Conservation (phyloP, 2,797 vertebrate genomes). For the Dipus sagitta region DNA sequence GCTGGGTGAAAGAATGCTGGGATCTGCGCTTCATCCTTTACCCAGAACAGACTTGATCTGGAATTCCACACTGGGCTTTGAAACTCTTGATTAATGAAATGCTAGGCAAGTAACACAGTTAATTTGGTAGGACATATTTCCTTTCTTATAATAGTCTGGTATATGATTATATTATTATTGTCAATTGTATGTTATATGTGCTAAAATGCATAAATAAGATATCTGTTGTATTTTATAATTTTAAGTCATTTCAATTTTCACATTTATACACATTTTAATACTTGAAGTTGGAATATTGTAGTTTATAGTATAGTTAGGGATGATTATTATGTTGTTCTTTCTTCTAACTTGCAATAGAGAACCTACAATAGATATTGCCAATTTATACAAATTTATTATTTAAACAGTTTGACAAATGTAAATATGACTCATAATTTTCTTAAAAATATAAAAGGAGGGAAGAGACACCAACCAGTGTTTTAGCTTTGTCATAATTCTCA, state of each 20-base stretch:
- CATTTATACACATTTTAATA: slow-evolving; percentile 1
- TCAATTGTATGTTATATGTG: slow-evolving; percentile 47
- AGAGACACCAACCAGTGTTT: not conserved
- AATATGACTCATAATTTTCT: not conserved
- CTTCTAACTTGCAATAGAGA: slow-evolving; percentile 40
- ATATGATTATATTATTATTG: slow-evolving; percentile 56
- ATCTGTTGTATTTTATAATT: slow-evolving; percentile 19
- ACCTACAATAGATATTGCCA: slow-evolving; percentile 49
- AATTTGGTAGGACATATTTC: slow-evolving; percentile 5
- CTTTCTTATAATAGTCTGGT: not conserved
- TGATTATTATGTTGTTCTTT: slow-evolving; percentile 52
- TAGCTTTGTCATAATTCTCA: slow-evolving; percentile 42
- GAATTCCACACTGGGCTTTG: slow-evolving; percentile 37
- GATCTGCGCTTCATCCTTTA: slow-evolving; percentile 54
- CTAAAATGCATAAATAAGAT: slow-evolving; percentile 52
- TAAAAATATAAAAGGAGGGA: slow-evolving; percentile 17
- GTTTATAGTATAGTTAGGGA: not conserved
- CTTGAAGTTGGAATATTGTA: slow-evolving; percentile 13
- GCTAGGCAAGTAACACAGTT: slow-evolving; percentile 39
- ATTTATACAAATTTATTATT: slow-evolving; percentile 28
- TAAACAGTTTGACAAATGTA: slow-evolving; percentile 42
- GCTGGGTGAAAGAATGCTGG: slow-evolving; percentile 63
- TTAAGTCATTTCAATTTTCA: slow-evolving; percentile 21
- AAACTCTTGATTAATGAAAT: slow-evolving; percentile 68
- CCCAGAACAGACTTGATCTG: slow-evolving; percentile 7